Conservation (phyloP, 2,113 vertebrate species). For the Tyto alba region DNA sequence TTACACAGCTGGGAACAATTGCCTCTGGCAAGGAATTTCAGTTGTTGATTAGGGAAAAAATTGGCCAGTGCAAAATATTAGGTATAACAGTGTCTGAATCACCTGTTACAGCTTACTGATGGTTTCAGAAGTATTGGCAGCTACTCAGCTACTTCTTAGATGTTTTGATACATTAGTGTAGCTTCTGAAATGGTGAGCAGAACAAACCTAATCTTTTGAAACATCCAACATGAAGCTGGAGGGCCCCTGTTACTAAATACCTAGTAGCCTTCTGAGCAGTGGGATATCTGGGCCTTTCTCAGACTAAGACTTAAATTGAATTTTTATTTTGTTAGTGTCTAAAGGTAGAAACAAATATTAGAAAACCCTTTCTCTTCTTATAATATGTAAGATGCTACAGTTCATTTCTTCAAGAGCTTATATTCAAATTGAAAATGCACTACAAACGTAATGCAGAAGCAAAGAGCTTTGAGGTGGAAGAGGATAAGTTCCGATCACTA, state of each 20-base stretch:
- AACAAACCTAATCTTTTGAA: neutral
- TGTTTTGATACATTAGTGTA: neutral
- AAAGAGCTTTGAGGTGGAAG: neutral
- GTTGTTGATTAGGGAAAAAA: neutral
- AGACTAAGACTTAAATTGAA: neutral
- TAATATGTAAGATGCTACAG: neutral
- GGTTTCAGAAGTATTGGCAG: neutral
- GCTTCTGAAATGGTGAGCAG: neutral
- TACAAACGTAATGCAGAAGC: neutral
- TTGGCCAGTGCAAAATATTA: neutral
- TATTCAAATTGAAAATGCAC: neutral
- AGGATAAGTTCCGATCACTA: neutral
- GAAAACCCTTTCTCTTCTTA: neutral
- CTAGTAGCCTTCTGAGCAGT: neutral
- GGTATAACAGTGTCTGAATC: neutral
- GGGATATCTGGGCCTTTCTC: neutral
- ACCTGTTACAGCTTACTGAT: neutral
- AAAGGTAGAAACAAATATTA: neutral
- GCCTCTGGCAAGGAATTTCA: neutral
- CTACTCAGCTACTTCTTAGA: neutral
- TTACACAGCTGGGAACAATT: neutral
- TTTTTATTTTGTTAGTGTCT: neutral
- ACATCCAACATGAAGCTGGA: neutral
- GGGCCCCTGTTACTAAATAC: neutral
- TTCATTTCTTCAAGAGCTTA: neutral